Base-by-base conservation (phyloP, 2,113 vertebrate species). In the Kobus ellipsiprymnus region DNA sequence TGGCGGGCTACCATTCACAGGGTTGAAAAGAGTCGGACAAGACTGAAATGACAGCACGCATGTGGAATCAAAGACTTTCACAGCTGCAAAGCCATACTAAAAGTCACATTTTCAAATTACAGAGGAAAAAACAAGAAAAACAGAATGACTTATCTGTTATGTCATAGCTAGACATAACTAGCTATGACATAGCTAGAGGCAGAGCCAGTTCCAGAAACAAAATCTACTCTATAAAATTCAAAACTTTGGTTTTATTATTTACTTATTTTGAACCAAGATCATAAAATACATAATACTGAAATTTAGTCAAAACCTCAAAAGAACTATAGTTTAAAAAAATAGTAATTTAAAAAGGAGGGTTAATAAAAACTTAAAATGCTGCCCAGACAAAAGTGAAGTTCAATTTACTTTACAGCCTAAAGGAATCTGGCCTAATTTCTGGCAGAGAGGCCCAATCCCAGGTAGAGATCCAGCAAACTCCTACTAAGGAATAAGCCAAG, bases 201-300 rank as follows among this genome's bases (percentile, higher is more conserved):
- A 95, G 6, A 71, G 78, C n/a, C 52, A 52, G 14, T 14, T 16
- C 48, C 27, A 12, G 8, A 62, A 97, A 95, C 12, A 88, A 92
- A 29, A 67, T 23, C 14, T 77, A 40, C 27, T 92, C 27, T 40
- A n/a, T 44, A 60, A 48, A 81, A 90, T 71, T 30, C 7, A 84
- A 87, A 90, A 33, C 15, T 3, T 87, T 83, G 7, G 8, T 84
- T 77, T 92, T 40, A 62, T 84, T 87, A 78, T 88, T 92, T 87
- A 78, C 57, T 62, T 90, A 87, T 92, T 97, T 85, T 33, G 87
- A 92, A 95, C 6, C 81, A n/a, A 97, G 33, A 40, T 86, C 36
- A 36, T 16, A 71, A 95, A 91, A 15, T 50, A 74, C 2, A 17
- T 48, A 54, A 25, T 33, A 46, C 6, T 90, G 44, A 96, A 92